These are phyloP conservation scores for Machimus rusticus DNA, from an alignment of 2,888 invertebrate genomes.

Conservation along the genomic window DNA sequence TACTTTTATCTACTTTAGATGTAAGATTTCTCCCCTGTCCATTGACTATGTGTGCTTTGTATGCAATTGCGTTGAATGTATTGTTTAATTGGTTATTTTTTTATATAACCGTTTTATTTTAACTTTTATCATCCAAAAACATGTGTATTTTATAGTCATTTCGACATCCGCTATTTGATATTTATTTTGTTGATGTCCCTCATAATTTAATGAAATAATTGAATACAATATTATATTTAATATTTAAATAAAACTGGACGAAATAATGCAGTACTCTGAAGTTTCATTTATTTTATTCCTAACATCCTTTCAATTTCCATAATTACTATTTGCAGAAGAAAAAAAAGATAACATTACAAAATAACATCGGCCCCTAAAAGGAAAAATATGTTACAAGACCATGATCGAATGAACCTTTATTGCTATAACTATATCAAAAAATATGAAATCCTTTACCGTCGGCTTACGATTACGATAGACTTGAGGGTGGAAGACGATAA, in stretches of 20 bases:
- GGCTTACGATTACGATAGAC: no score
- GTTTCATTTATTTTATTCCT: background rate
- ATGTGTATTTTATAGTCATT: background rate
- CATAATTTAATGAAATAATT: background rate
- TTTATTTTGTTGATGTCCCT: background rate
- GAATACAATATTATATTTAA: background rate
- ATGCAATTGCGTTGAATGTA: background rate
- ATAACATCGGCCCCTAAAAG: no score
- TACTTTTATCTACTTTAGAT: background rate
- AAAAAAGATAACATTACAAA: no score
- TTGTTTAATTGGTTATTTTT: background rate
- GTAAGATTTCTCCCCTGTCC: background rate
- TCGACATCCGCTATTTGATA: background rate
- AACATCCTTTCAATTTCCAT: background rate
- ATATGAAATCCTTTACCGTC: no score
- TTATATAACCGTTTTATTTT: background rate
- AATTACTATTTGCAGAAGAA: no score
- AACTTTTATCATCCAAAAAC: background rate
- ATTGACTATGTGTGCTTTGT: background rate
- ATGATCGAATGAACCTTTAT: no score
- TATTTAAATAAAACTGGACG: background rate
- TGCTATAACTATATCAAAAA: no score
- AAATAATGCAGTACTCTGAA: background rate
- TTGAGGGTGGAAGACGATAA: no score
- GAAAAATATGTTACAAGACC: no score